Evolutionary conservation across 2,888 invertebrate genomes (phyloP), one percentile per base, ranked within the genome.

Genomic region (Brachyopa scutellaris): DNA sequence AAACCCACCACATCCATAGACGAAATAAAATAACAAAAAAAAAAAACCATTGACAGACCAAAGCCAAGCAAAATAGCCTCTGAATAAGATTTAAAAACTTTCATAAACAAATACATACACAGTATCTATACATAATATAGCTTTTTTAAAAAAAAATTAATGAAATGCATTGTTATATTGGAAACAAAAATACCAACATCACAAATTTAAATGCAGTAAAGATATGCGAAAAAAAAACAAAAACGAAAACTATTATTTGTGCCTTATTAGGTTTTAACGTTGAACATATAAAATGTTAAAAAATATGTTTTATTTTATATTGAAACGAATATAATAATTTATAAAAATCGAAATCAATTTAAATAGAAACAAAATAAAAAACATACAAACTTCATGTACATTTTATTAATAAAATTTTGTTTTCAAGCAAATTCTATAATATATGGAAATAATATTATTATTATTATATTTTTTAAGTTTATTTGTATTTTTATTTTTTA

Each of bases 191-290:
- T n/a, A 67, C 33, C 11, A 67, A 80, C 79, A 80, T 80, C 79
- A 80, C 79, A 80, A 80, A 80, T 51, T 55, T 62, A 40, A 45
- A 49, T 17, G 49, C 29, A 40, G 57, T 21, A 45, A 29, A 5
- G 33, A 23, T 15, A 29, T 33, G 47, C n/a, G 1, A 8, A 38
- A 49, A 49, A 70, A 21, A 21, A 62, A 40, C 7, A 31, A 57
- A 67, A 26, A 42, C 15, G 69, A 69, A 66, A 47, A 77, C 66
- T 82, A 59, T 66, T 82, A 87, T 87, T 87, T 88, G 89, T 89
- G 89, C 89, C 89, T 89, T 89, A 89, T 87, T 89, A 89, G 87
- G 89, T 88, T 89, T 89, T 82, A 77, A 82, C 57, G 70, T 72
- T 66, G 70, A 77, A 64, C 51, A 79, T 51, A 26, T 19, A 59